These are phyloP conservation scores for Cydia pomonella DNA, from an alignment of 1,140 invertebrate genomes.

Conservation along the genomic window DNA sequence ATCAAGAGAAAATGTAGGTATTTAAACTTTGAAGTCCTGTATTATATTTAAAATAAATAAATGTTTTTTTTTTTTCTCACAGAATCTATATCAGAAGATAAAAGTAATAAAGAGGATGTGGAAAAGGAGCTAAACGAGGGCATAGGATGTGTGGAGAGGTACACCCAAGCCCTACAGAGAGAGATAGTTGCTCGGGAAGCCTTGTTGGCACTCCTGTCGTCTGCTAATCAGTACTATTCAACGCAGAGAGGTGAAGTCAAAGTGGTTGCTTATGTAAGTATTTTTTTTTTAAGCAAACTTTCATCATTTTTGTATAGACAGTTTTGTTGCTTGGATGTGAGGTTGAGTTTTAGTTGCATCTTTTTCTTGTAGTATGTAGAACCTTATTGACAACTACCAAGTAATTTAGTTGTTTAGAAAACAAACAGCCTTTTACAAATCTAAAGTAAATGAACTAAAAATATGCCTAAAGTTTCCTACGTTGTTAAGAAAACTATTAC, in stretches of 20 bases:
- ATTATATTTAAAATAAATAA: slow-evolving; percentile 33
- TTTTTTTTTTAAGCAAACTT: not conserved
- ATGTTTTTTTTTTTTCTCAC: not conserved
- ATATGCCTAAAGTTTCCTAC: too few relatives aligned
- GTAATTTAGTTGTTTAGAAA: too few relatives aligned
- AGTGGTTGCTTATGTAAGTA: slow-evolving; percentile 94
- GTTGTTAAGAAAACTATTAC: too few relatives aligned
- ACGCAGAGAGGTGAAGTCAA: slow-evolving; percentile 95
- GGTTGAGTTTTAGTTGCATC: too few relatives aligned
- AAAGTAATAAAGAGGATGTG: slow-evolving; percentile 92
- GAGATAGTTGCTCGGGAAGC: slow-evolving; percentile 91
- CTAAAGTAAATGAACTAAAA: too few relatives aligned
- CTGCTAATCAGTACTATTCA: slow-evolving; percentile 93
- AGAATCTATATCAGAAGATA: slow-evolving; percentile 80
- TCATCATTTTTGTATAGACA: not conserved
- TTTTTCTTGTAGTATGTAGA: too few relatives aligned
- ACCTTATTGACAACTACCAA: too few relatives aligned
- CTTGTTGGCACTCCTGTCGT: slow-evolving; percentile 88
- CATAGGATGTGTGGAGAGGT: slow-evolving; percentile 88
- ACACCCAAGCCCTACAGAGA: slow-evolving; percentile 88
- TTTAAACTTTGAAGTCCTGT: too few relatives aligned
- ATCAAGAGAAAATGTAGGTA: too few relatives aligned
- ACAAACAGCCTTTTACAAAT: too few relatives aligned
- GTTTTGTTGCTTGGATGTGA: slow-evolving; percentile 27
- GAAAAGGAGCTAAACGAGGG: slow-evolving; percentile 92